Conservation (phyloP, 1,140 invertebrate genomes). For the Anagrus nilaparvatae region DNA sequence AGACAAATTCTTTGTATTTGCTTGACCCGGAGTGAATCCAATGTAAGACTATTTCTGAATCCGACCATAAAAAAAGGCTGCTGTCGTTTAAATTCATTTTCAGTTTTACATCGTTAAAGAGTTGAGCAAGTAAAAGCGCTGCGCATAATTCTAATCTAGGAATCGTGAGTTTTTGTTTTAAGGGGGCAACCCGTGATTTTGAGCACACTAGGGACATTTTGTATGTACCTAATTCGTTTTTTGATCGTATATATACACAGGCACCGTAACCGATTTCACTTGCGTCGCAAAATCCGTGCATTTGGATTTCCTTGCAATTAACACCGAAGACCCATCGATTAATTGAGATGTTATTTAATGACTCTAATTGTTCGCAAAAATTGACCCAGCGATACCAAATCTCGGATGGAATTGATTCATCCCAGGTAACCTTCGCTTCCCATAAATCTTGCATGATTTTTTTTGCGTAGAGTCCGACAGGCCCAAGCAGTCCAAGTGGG, state of each 20-base stretch:
- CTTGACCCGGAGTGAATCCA: neutral
- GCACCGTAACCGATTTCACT: constrained; percentile 11
- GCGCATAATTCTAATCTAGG: neutral
- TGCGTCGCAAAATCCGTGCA: constrained; percentile 14
- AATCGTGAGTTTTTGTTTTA: constrained; percentile 17
- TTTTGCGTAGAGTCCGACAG: neutral
- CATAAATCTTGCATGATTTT: constrained; percentile 8
- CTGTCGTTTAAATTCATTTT: neutral
- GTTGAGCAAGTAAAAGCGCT: neutral
- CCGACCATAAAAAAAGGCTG: neutral
- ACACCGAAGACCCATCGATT: neutral
- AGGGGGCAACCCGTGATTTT: constrained; percentile 29
- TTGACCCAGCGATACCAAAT: neutral
- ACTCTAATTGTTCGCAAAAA: constrained; percentile 3
- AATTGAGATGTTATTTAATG: constrained; percentile 1
- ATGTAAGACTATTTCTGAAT: neutral
- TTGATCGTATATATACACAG: constrained; percentile 16
- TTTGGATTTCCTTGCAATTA: neutral
- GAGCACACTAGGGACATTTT: constrained; percentile 19
- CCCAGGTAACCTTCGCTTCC: constrained; percentile 1
- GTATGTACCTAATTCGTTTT: constrained; percentile 1
- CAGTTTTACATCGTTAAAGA: neutral
- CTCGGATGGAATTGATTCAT: constrained; percentile 5
- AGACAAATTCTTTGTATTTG: neutral
- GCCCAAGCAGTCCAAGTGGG: constrained; percentile 8